A percentile compares a stretch with the other conserved stretches of the same genome.
Conservation (phyloP, 2,113 vertebrate species). For the Dasyprocta punctata region DNA sequence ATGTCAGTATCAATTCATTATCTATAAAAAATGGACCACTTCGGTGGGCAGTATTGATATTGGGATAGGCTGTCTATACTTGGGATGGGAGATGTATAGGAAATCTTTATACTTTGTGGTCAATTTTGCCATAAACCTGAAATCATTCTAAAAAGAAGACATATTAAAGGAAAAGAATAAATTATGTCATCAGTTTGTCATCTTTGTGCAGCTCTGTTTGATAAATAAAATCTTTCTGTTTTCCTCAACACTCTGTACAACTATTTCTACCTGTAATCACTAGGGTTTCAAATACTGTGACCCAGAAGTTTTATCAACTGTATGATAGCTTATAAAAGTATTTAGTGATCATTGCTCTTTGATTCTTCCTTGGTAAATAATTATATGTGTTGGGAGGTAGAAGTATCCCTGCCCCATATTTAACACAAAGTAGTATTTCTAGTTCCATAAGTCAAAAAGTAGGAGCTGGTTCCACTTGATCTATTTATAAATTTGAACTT, state of each 20-base stretch:
- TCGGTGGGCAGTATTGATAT: not conserved
- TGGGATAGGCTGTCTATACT: not conserved
- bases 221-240: not conserved
- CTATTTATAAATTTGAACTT: not conserved
- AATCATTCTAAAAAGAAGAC: not conserved
- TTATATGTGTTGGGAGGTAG: not conserved
- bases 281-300: not conserved
- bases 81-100: fast-evolving
- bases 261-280: not conserved
- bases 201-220: not conserved
- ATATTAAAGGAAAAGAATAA: not conserved
- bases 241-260: not conserved
- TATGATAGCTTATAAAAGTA: not conserved
- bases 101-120: not conserved
- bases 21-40: not conserved
- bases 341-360: not conserved
- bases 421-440: constrained; percentile 48
- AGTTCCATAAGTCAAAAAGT: not conserved
- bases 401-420: not conserved
- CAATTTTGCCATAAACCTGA: not conserved
- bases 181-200: not conserved
- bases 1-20: not conserved
- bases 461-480: not conserved
- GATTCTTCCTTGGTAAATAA: not conserved
- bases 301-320: not conserved